Conservation (phyloP, 1,140 invertebrate species). For the Odontomachus brunneus region DNA sequence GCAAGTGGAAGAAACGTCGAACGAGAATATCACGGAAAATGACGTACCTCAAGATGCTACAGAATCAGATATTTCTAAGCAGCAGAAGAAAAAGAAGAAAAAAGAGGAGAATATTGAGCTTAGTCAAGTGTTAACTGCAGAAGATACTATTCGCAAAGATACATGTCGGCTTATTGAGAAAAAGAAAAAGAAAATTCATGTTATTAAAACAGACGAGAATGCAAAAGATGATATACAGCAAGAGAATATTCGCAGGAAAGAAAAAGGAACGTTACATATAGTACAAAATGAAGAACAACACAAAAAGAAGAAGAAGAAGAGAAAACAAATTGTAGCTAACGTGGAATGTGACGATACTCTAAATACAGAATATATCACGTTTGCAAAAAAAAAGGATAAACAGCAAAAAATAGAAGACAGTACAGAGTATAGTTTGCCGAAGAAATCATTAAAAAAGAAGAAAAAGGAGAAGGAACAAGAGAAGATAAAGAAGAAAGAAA, state of each 20-base stretch:
- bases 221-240: not conserved
- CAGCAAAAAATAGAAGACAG: not conserved
- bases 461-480: constrained; percentile 30
- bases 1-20: not conserved
- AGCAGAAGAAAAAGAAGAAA: constrained; percentile 21
- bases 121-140: constrained; percentile 14
- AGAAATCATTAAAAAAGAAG: constrained; percentile 15
- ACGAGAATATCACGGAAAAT: not conserved
- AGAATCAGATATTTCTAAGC: not conserved
- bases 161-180: not conserved
- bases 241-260: not conserved
- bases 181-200: constrained; percentile 6
- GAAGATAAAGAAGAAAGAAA: not conserved
- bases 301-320: not conserved
- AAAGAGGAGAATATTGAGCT: constrained; percentile 21
- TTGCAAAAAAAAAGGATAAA: constrained; percentile 18
- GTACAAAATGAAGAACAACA: not conserved
- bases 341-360: not conserved
- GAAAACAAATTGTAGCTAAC: not conserved
- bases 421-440: not conserved
- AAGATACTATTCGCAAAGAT: constrained; percentile 28
- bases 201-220: not conserved
- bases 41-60: not conserved
- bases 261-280: not conserved
- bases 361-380: not conserved